A percentile compares a stretch with the other conserved stretches of the same genome.
These are phyloP conservation scores for Agrochola lota DNA, from an alignment of 2,888 invertebrate species.

Conservation along the genomic window DNA sequence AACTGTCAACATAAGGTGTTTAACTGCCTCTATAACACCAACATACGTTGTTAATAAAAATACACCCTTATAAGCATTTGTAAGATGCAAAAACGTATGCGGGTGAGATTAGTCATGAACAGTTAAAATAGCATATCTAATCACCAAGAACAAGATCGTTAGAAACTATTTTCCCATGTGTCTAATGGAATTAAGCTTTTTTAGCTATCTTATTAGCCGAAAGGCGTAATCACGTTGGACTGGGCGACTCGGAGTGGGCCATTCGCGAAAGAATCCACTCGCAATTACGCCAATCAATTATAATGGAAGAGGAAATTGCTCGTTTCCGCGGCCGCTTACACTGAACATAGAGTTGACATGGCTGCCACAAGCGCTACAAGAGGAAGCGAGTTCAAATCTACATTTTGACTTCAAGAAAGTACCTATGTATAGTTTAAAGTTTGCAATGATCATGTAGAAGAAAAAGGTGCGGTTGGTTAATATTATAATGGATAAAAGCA, in stretches of 20 bases:
- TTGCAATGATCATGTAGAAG: neutral
- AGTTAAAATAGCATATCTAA: constrained; percentile 38
- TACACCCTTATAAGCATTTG: constrained; percentile 39
- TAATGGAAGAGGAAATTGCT: constrained; percentile 89
- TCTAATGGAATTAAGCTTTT: constrained; percentile 58
- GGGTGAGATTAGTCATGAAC: constrained; percentile 56
- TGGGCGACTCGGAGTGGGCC: constrained; percentile 65
- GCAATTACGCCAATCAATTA: constrained; percentile 89
- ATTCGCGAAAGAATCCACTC: constrained; percentile 85
- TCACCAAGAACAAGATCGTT: constrained; percentile 36
- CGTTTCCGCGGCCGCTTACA: constrained; percentile 84
- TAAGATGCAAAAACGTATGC: constrained; percentile 51
- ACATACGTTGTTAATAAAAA: constrained; percentile 16
- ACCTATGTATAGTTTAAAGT: neutral
- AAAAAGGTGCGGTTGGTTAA: constrained; percentile 2
- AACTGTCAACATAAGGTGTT: constrained; percentile 42
- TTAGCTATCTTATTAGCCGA: constrained; percentile 55
- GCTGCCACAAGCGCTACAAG: constrained; percentile 56
- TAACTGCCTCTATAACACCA: constrained; percentile 23
- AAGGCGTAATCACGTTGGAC: constrained; percentile 62
- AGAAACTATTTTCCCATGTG: constrained; percentile 46
- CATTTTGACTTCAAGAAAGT: neutral
- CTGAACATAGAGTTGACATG: constrained; percentile 72
- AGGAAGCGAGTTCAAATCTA: constrained; percentile 17
- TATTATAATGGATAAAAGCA: neutral